These are phyloP conservation scores for Cromileptes altivelis DNA, from an alignment of 2,113 vertebrate genomes.

Conservation along the genomic window DNA sequence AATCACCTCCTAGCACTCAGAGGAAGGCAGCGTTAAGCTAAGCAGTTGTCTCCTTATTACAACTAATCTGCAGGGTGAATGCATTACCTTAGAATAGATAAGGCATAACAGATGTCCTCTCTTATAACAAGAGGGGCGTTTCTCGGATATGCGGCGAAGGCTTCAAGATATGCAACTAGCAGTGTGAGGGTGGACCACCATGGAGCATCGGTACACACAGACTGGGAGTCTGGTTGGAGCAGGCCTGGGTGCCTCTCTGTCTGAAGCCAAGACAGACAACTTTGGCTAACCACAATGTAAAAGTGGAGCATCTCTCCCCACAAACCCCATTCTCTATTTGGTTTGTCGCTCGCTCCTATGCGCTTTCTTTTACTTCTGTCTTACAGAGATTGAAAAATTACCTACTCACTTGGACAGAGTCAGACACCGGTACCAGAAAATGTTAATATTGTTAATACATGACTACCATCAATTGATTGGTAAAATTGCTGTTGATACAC, in stretches of 20 bases:
- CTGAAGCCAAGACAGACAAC: constrained; percentile 76
- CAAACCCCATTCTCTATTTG: constrained; percentile 52
- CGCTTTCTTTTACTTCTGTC: constrained; percentile 17
- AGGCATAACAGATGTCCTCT: constrained; percentile 50
- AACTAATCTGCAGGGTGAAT: constrained; percentile 38
- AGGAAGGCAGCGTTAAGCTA: constrained; percentile 40
- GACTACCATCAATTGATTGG: neutral
- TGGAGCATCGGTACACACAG: constrained; percentile 64
- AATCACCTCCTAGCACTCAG: constrained; percentile 42
- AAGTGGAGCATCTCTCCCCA: constrained; percentile 66
- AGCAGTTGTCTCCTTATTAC: constrained; percentile 47
- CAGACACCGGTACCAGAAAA: neutral
- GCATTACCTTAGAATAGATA: constrained; percentile 51
- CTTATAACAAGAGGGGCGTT: constrained; percentile 45
- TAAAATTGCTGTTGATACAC: no score
- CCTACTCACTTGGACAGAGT: constrained; percentile 7
- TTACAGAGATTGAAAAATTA: constrained; percentile 26
- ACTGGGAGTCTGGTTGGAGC: constrained; percentile 62
- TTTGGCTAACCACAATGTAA: constrained; percentile 69
- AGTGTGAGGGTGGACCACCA: constrained; percentile 74
- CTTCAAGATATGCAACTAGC: constrained; percentile 62
- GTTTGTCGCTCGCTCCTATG: constrained; percentile 44
- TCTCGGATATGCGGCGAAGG: constrained; percentile 45
- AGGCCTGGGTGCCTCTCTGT: constrained; percentile 70
- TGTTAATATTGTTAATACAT: neutral